Base-by-base conservation (phyloP, 2,888 invertebrate species). In the Tetanocera ferruginea region DNA sequence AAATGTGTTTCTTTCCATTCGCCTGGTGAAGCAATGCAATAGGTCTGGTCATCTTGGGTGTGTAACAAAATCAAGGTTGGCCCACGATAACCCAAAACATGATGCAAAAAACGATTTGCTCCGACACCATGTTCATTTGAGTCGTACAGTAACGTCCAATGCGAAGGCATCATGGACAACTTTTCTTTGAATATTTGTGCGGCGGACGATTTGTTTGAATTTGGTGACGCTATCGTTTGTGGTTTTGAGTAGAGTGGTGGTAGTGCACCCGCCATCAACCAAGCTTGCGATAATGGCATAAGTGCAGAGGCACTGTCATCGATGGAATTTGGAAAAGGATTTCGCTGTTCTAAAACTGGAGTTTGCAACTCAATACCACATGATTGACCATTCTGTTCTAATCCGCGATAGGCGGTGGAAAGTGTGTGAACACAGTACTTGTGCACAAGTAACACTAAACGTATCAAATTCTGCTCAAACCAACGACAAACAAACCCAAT, bases 1-100 rank as follows among this genome's bases (percentile, higher is more conserved):
- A 93, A 92, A 90, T 95, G 94, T 5, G 95, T 94, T 89, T 96
- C 97, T 83, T 93, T 93, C 97, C 97, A 97, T 89, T 97, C 97
- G 78, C 91, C 91, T 17, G 96, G 93, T 11, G 94, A 91, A 37
- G 95, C 95, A 76, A 97, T 89, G 86, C 95, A 96, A 85, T 95
- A 94, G 79, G 94, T 92, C 80, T 94, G 92, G 28, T 92, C 93
- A 62, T 92, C 91, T 79, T 88, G 85, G 3, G 92, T 92, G 78
- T 92, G 90, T n/a, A 94, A 82, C 78, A 94, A 86, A 79, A 93
- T 91, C 77, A 94, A 85, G 0, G 94, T 93, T 0, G 94, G 93
- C 0, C 94, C 94, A 73, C 93, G 86, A 81, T 90, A 90, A 5
- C 90, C 90, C 25, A 96, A 91, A 5, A 97, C 95, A 90, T 97